Conservation (phyloP, 2,888 invertebrate species). For the Drosophila rubida region DNA sequence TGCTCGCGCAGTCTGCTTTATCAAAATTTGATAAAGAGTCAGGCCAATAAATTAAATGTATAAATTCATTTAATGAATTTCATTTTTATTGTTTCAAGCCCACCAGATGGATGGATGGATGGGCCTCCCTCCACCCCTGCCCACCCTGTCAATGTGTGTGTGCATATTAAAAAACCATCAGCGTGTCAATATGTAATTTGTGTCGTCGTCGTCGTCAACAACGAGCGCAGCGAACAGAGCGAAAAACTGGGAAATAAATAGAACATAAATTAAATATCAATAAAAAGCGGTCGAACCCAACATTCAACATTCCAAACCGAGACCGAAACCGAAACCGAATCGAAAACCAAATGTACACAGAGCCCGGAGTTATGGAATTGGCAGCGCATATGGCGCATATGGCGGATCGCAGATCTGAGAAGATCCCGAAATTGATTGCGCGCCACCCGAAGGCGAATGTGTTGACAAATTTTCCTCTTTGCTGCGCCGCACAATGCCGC, state of each 20-base stretch:
- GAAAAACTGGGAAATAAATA: conserved; percentile 64
- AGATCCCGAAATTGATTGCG: conserved; percentile 65
- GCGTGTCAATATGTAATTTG: conserved; percentile 82
- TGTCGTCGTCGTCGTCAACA: conserved; percentile 70
- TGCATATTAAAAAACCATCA: conserved; percentile 82
- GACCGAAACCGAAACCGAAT: neutral
- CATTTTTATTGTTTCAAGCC: conserved; percentile 70
- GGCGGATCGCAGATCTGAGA: conserved; percentile 12
- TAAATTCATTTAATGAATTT: conserved; percentile 81
- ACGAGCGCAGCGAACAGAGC: conserved; percentile 18
- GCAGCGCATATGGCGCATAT: conserved; percentile 41
- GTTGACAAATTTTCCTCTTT: conserved; percentile 69
- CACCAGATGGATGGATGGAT: conserved; percentile 30
- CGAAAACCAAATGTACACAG: neutral
- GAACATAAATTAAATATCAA: conserved; percentile 79
- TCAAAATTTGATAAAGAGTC: conserved; percentile 81
- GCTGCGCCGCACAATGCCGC: conserved; percentile 20
- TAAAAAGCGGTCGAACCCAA: conserved; percentile 52
- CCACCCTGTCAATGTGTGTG: conserved; percentile 37
- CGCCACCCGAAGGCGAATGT: conserved; percentile 23
- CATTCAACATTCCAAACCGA: neutral
- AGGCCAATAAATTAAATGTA: conserved; percentile 80
- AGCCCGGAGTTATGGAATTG: conserved; percentile 1
- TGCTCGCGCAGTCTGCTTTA: conserved; percentile 58
- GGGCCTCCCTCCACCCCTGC: too few species aligned